phyloP scores from a whole-genome alignment of 1,140 invertebrate genomes.

The Drosophila rhopaloa region DNA sequence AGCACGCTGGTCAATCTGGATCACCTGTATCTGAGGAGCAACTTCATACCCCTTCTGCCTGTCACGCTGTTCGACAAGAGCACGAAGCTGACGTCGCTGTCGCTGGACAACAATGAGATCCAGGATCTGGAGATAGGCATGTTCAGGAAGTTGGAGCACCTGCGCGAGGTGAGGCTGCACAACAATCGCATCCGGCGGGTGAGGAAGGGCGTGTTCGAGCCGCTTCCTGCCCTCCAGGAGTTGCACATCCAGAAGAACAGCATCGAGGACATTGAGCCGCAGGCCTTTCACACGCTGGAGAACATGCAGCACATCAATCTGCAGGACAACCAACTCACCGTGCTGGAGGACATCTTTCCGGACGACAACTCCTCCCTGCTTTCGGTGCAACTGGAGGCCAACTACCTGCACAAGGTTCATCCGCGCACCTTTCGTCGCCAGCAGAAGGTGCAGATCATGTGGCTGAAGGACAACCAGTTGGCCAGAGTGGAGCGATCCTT shows the following conservation, averaged over 20 bases:
- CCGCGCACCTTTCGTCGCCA: constrained; percentile 92
- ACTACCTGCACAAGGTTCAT: constrained; percentile 91
- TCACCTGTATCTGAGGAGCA: constrained; percentile 94
- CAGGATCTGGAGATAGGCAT: constrained; percentile 91
- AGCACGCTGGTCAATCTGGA: constrained; percentile 90
- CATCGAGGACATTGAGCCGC: constrained; percentile 92
- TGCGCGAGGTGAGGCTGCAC: constrained; percentile 93
- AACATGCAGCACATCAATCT: constrained; percentile 95
- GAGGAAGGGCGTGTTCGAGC: constrained; percentile 91
- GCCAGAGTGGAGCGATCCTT: constrained; percentile 89
- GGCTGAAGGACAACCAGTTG: constrained; percentile 93
- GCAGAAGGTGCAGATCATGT: constrained; percentile 93
- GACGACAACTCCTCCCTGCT: constrained; percentile 89
- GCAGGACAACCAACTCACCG: constrained; percentile 91
- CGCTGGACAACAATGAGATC: constrained; percentile 96
- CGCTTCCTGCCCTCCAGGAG: constrained; percentile 91
- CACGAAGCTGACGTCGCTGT: constrained; percentile 91
- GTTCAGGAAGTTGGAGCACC: constrained; percentile 90
- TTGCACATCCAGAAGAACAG: constrained; percentile 94
- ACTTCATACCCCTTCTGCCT: constrained; percentile 92
- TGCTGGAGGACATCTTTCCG: constrained; percentile 93
- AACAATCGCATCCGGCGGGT: constrained; percentile 92
- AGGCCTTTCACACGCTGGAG: constrained; percentile 92
- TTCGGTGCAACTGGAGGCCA: constrained; percentile 94
- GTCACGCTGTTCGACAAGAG: constrained; percentile 90